Evolutionary conservation across 2,888 invertebrate genomes (phyloP).

Genomic region (Hanleya hanleyi): DNA sequence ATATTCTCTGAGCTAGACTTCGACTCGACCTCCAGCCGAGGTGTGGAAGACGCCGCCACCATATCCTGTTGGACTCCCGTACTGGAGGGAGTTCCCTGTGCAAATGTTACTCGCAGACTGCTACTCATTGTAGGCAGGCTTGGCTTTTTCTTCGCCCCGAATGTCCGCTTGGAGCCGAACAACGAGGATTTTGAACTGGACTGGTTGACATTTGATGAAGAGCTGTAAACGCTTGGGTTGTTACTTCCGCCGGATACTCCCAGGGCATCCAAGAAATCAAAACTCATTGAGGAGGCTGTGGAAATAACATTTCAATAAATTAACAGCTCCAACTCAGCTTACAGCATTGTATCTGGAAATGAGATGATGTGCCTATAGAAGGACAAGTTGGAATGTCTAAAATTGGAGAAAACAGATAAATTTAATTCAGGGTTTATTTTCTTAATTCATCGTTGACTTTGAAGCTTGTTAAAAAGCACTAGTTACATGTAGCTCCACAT

Average conservation of each 20-base stretch:
- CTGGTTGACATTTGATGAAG: slow-evolving; percentile 52
- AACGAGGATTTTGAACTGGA: slow-evolving; percentile 58
- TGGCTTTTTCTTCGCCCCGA: background rate
- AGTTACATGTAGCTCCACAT: no score
- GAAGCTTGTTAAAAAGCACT: no score
- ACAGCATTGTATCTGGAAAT: no score
- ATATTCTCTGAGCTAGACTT: background rate
- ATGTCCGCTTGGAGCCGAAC: background rate
- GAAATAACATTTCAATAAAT: no score
- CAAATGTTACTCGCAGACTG: background rate
- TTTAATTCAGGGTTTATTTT: no score
- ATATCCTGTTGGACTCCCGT: background rate
- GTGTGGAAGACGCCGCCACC: background rate
- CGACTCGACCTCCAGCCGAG: background rate
- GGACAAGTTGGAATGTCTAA: no score
- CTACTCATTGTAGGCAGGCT: no score
- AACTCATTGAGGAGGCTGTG: slow-evolving; percentile 51
- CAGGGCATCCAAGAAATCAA: slow-evolving; percentile 62
- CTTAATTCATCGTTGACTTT: no score
- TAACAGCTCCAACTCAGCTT: no score
- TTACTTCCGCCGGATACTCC: slow-evolving; percentile 36
- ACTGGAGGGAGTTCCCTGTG: background rate
- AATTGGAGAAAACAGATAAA: no score
- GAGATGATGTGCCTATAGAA: no score
- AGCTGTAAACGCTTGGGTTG: slow-evolving; percentile 53